Conservation (phyloP, 2,888 invertebrate species). For the Megastigmus dorsalis region DNA sequence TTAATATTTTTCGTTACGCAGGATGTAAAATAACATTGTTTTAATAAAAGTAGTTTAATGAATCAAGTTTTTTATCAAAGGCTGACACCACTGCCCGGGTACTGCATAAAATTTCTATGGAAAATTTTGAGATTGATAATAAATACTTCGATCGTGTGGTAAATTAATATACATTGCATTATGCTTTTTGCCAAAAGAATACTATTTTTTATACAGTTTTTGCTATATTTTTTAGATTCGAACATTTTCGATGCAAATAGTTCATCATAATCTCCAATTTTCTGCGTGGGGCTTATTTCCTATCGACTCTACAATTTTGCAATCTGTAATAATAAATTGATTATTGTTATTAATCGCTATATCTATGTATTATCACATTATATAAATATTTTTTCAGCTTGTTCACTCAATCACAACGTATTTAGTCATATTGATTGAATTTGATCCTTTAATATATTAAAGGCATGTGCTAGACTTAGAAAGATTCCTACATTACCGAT, state of each 20-base stretch:
- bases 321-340: conserved; percentile 42
- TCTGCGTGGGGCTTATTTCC: conserved; percentile 48
- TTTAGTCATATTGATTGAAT: conserved; percentile 40
- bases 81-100: conserved; percentile 8
- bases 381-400: conserved; percentile 17
- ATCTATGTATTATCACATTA: background rate
- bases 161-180: background rate
- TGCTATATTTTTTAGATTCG: conserved; percentile 17
- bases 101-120: conserved; percentile 30
- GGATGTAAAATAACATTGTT: background rate
- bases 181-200: background rate
- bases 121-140: conserved; percentile 12
- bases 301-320: conserved; percentile 38
- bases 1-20: background rate
- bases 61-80: background rate
- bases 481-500: too few species aligned
- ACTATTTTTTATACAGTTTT: background rate
- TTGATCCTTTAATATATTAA: conserved; percentile 16
- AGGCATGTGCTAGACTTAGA: too few species aligned
- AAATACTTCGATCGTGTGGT: conserved; percentile 20
- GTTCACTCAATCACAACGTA: conserved; percentile 21
- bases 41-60: background rate
- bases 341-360: background rate
- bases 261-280: conserved; percentile 48
- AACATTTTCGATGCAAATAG: conserved; percentile 47